Evolutionary conservation across 2,888 invertebrate species (phyloP).

Genomic region (Agrotis exclamationis): DNA sequence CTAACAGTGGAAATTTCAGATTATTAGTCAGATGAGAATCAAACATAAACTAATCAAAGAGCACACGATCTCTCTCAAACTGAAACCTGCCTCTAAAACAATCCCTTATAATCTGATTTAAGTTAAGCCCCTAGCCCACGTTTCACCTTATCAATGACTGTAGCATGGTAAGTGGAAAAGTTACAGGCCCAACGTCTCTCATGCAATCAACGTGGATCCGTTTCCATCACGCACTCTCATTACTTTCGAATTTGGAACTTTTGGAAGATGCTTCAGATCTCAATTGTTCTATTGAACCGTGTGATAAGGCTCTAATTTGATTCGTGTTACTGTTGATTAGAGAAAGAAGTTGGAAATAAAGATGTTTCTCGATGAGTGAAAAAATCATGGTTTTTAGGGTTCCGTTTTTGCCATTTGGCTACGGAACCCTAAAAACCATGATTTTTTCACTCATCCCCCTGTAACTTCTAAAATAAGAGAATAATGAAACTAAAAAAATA

Average conservation of each 20-base stretch:
- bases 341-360: background rate
- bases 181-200: conserved; percentile 42
- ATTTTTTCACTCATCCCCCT: no score
- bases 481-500: no score
- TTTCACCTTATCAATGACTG: conserved; percentile 45
- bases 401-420: no score
- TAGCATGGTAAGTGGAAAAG: conserved; percentile 50
- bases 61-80: background rate
- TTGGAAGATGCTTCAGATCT: conserved; percentile 37
- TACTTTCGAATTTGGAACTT: conserved; percentile 52
- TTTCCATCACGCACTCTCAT: conserved; percentile 51
- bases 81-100: conserved; percentile 1
- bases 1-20: no score
- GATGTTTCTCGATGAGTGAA: background rate
- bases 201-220: conserved; percentile 49
- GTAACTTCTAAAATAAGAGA: no score
- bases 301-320: conserved; percentile 45
- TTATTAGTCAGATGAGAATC: no score
- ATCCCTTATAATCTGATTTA: conserved; percentile 44
- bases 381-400: background rate
- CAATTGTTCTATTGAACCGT: conserved; percentile 51
- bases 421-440: no score
- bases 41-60: no score
- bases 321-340: conserved; percentile 21
- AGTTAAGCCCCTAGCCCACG: conserved; percentile 37